These are phyloP conservation scores for Semnopithecus entellus DNA, from an alignment of 2,113 vertebrate genomes.

Conservation along the genomic window DNA sequence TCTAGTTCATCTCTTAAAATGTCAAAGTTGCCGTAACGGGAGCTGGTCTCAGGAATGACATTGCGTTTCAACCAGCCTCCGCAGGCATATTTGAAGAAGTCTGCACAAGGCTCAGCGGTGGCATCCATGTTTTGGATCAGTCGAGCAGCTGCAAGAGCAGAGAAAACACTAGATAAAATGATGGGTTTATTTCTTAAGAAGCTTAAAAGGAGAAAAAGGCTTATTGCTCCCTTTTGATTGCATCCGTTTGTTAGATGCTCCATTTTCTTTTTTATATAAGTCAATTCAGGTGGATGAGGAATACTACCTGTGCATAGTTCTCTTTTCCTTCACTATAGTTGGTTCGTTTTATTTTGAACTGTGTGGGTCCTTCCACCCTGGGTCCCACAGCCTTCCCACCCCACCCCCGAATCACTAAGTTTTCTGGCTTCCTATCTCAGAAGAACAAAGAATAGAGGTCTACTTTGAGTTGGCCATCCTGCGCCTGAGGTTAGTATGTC, in stretches of 20 bases:
- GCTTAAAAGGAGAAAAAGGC: background rate
- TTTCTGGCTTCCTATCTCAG: background rate
- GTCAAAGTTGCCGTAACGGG: constrained; percentile 95
- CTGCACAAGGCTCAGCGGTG: constrained; percentile 87
- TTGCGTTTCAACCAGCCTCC: constrained; percentile 96
- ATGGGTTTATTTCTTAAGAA: background rate
- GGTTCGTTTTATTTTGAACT: background rate
- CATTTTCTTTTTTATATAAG: background rate
- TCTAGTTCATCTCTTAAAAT: constrained; percentile 94
- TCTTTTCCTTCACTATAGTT: background rate
- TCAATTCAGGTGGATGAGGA: background rate
- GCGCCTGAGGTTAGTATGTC: background rate
- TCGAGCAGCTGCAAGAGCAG: constrained; percentile 87
- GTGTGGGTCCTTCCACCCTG: background rate
- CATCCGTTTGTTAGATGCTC: background rate
- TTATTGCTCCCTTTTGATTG: background rate
- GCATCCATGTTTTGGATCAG: constrained; percentile 96
- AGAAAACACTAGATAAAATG: background rate
- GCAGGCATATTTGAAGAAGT: constrained; percentile 96
- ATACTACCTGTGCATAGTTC: fast-evolving
- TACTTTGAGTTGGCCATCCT: background rate
- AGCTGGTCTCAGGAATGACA: constrained; percentile 95
- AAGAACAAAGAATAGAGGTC: background rate
- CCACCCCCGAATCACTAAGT: background rate
- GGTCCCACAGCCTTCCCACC: background rate